Percentiles rank a stretch among this genome's conserved stretches.
phyloP scores from a whole-genome alignment of 1,140 invertebrate species.

The Cherax destructor region DNA sequence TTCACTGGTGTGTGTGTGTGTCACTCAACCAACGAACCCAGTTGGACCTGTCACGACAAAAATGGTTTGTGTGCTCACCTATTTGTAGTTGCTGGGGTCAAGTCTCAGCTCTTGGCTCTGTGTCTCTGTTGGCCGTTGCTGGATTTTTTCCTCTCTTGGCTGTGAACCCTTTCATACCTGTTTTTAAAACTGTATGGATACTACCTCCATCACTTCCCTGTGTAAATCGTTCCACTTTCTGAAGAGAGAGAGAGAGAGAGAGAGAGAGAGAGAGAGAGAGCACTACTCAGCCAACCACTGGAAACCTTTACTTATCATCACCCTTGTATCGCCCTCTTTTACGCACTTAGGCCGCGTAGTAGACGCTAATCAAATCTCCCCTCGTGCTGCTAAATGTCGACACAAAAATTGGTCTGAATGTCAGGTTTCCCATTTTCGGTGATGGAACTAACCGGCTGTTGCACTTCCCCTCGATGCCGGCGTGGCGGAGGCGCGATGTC shows the following conservation, averaged over 20 bases:
- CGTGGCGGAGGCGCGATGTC: constrained; percentile 42
- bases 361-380: constrained; percentile 64
- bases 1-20: no score
- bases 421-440: constrained; percentile 69
- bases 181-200: no score
- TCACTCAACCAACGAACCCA: no score
- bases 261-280: no score
- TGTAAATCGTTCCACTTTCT: no score
- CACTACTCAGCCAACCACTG: background rate
- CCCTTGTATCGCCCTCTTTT: constrained; percentile 55
- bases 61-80: no score
- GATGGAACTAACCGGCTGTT: constrained; percentile 66
- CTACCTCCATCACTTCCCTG: background rate
- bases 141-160: no score
- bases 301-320: constrained; percentile 1
- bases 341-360: constrained; percentile 57
- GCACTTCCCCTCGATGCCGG: constrained; percentile 58
- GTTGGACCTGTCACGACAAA: no score
- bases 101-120: no score
- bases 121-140: no score
- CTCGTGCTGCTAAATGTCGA: constrained; percentile 65
- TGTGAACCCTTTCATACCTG: background rate
- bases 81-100: no score
- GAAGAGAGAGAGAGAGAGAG: no score
- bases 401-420: constrained; percentile 67